Base-by-base conservation (phyloP, 2,113 vertebrate species). In the Cacatua alba region DNA sequence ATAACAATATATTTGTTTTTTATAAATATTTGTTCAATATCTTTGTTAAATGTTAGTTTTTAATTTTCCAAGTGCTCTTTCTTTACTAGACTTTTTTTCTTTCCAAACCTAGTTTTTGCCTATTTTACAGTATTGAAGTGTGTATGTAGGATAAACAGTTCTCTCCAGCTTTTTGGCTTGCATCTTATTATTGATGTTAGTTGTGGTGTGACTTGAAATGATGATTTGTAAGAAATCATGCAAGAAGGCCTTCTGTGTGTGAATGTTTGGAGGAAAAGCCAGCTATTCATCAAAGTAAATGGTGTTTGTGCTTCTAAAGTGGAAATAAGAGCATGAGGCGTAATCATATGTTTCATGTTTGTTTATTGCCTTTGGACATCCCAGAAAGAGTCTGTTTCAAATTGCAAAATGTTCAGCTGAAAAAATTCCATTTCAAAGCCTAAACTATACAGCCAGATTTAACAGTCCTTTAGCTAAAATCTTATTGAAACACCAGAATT, bases 311-410 rank as follows among this genome's bases (percentile, higher is more conserved):
- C 76, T 82, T 39, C 87, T 90, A 29, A 94, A 82, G 92, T 96
- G 67, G 75, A 90, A 96, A 52, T 57, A 90, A 93, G 92, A 95
- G 64, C 92, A 78, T 92, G 71, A 86, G 79, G 84, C 6, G 5
- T 85, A 89, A 86, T 95, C 77, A 49, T 87, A 78, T 85, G 86
- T 89, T 94, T 95, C 55, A 33, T 94, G 81, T 87, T 95, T 93
- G 88, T 75, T 92, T 93, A 94, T 92, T 96, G 92, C 85, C 59
- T 93, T 96, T 96, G 92, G 92, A 88, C 64, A 92, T 92, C 51
- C 46, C 76, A 93, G 90, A 88, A 94, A 87, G 82, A 79, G 59
- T 78, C 74, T 88, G 76, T 77, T 94, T 88, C 83, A 87, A 91
- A 78, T 90, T 85, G 89, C 91, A 93, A 63, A 94, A 94, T 71